Base-by-base conservation (phyloP, 2,113 vertebrate genomes). In the Apaloderma vittatum region DNA sequence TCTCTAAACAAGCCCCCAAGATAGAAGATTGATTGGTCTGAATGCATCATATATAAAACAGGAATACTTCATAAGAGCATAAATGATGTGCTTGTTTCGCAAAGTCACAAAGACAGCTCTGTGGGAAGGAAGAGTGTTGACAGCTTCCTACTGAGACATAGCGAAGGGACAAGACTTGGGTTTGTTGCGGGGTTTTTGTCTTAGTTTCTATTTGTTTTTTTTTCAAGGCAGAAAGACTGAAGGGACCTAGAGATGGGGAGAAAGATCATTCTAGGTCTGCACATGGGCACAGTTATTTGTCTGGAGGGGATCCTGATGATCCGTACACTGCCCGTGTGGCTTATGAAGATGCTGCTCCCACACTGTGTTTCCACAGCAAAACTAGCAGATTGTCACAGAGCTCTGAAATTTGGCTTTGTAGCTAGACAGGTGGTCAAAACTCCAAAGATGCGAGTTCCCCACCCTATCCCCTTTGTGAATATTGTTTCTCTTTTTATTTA, bases 1-100 rank as follows among this genome's bases (percentile, higher is more conserved):
- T 88, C 95, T 97, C 98, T 97, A 96, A 95, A 96, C 95, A 94
- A 94, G 89, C 96, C 97, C 96, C 95, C 88, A 86, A 97, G 96
- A 89, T 66, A 54, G 88, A 96, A 95, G 97, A 94, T 90, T 93
- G 95, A 96, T 96, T 83, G 92, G 74, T 77, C 80, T 89, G 83
- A 81, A 93, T 95, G 61, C 86, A 95, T 96, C 86, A 67, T 90
- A 78, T 93, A 97, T 95, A 97, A 97, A 96, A 21, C 51, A 93
- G 83, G 90, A 94, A 95, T 75, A 89, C 89, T 97, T 91, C 90
- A 90, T 95, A 96, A 78, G 84, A 86, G 74, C 82, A 40, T 51
- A 90, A 95, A 78, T 52, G 92, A 48, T 0, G 1, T 73, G 66
- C 81, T 97, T 93, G 74, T 91, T 94, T 91, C 91, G 62, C 76